Evolutionary conservation across 2,113 vertebrate genomes (phyloP).

Genomic region (Nerophis lumbriciformis): DNA sequence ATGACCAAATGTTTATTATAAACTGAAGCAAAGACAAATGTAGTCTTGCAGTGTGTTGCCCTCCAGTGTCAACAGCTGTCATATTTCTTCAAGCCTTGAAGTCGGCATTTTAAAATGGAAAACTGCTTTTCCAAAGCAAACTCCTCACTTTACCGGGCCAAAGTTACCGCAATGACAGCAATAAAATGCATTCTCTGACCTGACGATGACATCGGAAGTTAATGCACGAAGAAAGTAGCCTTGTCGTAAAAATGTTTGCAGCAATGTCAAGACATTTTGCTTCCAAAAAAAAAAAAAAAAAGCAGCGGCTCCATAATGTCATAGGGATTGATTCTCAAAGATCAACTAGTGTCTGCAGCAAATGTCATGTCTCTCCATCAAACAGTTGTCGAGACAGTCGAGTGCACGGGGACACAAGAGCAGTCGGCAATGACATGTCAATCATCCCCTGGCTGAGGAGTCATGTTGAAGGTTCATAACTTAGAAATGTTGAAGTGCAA

Average conservation of each 20-base stretch:
- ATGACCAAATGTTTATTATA: background rate
- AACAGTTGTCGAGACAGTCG: background rate
- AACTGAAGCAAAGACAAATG: background rate
- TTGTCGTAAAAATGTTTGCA: background rate
- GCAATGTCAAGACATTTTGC: constrained; percentile 5
- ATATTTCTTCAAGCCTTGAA: background rate
- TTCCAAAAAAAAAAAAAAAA: background rate
- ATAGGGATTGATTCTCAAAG: background rate
- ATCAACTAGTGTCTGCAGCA: background rate
- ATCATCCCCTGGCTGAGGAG: background rate
- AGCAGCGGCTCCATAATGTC: constrained; percentile 6
- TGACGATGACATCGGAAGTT: background rate
- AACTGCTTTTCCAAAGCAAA: too few species aligned
- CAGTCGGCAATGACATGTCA: constrained; percentile 5
- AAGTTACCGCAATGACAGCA: background rate
- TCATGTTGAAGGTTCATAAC: background rate
- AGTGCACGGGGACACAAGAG: background rate
- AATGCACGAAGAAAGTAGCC: background rate
- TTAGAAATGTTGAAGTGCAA: background rate
- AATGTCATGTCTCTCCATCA: constrained; percentile 6
- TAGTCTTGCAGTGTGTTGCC: too few species aligned
- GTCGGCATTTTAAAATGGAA: background rate
- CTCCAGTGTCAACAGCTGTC: too few species aligned
- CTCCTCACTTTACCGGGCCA: too few species aligned
- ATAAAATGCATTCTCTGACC: background rate